Conservation (phyloP, 2,113 vertebrate genomes). For the Albula glossodonta region DNA sequence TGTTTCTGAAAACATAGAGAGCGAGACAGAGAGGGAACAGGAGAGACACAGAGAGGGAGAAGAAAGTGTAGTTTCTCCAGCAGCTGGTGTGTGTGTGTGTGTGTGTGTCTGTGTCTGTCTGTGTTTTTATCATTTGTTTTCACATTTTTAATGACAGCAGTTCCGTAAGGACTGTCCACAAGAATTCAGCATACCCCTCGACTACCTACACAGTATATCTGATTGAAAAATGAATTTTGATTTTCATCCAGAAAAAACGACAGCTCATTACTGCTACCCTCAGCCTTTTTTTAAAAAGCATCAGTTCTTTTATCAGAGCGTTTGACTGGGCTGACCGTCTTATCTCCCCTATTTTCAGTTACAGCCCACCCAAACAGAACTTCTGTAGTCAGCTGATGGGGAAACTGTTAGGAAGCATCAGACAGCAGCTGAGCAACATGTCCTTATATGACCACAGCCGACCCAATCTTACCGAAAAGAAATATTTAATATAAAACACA, state of each 20-base stretch:
- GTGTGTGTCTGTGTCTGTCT: background rate
- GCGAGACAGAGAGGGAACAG: background rate
- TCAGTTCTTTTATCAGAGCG: background rate
- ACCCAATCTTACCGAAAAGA: background rate
- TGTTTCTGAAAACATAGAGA: slow-evolving; percentile 16
- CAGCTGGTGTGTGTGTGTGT: too few relatives aligned
- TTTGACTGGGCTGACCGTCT: background rate
- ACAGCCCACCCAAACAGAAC: background rate
- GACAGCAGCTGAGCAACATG: background rate
- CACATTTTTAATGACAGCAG: background rate
- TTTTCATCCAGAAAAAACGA: too few relatives aligned
- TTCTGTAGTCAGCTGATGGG: background rate
- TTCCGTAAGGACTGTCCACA: background rate
- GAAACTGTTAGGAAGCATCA: background rate
- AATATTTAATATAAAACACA: too few relatives aligned
- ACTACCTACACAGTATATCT: too few relatives aligned
- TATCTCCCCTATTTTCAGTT: background rate
- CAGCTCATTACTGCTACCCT: background rate
- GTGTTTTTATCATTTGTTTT: background rate
- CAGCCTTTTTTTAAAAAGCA: background rate
- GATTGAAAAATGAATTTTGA: too few relatives aligned
- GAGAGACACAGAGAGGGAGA: background rate
- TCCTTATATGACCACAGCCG: background rate
- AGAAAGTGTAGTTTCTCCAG: background rate
- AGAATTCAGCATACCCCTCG: too few relatives aligned